Percentiles rank a stretch among this genome's conserved stretches.
Conservation (phyloP, 2,797 vertebrate species). For the Betta splendens region DNA sequence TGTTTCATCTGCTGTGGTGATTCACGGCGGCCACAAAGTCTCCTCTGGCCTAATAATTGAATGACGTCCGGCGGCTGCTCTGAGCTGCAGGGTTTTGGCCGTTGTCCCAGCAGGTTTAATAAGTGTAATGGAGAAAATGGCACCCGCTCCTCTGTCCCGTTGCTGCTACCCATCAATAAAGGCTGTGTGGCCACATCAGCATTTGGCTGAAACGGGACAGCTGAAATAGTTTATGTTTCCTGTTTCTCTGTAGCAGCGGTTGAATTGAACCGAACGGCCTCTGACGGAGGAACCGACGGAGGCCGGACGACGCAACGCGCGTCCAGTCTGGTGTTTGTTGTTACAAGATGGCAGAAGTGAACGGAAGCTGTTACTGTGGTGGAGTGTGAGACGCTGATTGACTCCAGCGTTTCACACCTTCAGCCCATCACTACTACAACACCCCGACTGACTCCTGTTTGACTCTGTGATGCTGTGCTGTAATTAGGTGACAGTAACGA, state of each 20-base stretch:
- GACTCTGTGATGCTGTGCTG: conserved; percentile 29
- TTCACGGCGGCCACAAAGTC: conserved; percentile 36
- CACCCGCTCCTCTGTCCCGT: conserved; percentile 36
- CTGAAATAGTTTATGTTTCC: neutral
- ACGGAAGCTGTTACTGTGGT: too few species aligned
- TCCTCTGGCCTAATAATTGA: conserved; percentile 40
- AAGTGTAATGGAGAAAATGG: conserved; percentile 75
- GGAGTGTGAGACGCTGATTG: too few species aligned
- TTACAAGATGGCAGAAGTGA: conserved; percentile 58
- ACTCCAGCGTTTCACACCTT: neutral
- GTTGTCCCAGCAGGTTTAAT: conserved; percentile 71
- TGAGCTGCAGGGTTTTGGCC: conserved; percentile 63
- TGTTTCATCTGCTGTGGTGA: conserved; percentile 27
- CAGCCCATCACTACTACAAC: neutral
- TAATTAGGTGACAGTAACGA: conserved; percentile 22
- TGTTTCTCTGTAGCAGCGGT: neutral
- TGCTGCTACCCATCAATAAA: conserved; percentile 65
- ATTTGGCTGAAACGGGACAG: conserved; percentile 5
- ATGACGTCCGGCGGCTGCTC: conserved; percentile 40
- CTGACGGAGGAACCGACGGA: too few species aligned
- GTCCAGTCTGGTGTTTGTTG: conserved; percentile 48
- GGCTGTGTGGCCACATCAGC: conserved; percentile 47
- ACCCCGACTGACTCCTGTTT: conserved; percentile 10
- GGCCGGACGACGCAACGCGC: too few species aligned
- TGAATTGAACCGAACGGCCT: neutral